Base-by-base conservation (phyloP, 2,888 invertebrate species). In the Lutraria lutraria region DNA sequence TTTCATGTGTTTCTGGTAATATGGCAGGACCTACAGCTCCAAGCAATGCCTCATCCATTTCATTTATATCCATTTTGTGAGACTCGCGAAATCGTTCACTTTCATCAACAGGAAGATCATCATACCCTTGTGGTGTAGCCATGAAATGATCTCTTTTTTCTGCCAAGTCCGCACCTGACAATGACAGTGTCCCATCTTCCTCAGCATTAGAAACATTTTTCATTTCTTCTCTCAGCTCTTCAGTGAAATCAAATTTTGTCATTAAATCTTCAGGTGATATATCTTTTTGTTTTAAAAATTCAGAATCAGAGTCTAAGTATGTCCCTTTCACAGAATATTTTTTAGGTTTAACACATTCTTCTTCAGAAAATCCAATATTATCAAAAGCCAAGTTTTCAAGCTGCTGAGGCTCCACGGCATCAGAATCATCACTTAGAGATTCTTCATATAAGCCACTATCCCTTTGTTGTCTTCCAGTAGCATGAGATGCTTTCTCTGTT, bases 331-430 rank as follows among this genome's bases (percentile, higher is more conserved):
- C 72, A 72, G 83, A 80, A 82, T 68, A 63, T n/a, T 86, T 80
- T 63, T 89, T 88, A 72, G 87, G 84, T 81, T 88, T 88, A 10
- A 86, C 91, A 87, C 72, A 86, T 63, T 91, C 95, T 80, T 95
- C 95, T 54, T 94, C 95, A 80, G 96, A 95, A 94, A 97, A 97
- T 4, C 94, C 97, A 89, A 96, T 96, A 91, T 97, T 97, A 90
- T 97, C 97, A 94, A 96, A 96, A 97, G 94, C 97, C 97, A 96
- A 93, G 60, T 93, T 93, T 86, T 93, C 85, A 43, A 92, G 84
- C 43, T 88, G 89, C 83, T 92, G 88, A 52, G 89, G 63, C 81
- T 68, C 81, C 8, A 80, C 92, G 4, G 85, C 90, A 34, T 88
- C 89, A 52, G 87, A 83, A 56, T 91, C 91, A 68, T 90, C 92